Evolutionary conservation across 2,888 invertebrate species (phyloP).

Genomic region (Netelia virgata): DNA sequence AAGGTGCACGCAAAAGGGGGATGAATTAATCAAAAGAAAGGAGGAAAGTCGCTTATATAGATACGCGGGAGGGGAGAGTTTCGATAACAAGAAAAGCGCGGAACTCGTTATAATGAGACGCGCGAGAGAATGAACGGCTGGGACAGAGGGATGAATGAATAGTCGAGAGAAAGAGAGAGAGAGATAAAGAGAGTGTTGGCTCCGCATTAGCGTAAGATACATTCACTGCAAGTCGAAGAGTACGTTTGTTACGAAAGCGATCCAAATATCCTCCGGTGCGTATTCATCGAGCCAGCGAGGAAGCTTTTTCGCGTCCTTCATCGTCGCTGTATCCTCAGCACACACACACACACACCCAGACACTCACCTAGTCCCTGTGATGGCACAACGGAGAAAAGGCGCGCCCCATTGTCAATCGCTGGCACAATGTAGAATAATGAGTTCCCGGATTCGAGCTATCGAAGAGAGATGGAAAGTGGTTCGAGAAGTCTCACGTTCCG

Average conservation of each 20-base stretch:
- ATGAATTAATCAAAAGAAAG: constrained; percentile 18
- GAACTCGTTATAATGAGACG: constrained; percentile 56
- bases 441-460: constrained; percentile 71
- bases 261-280: constrained; percentile 53
- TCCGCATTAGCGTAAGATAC: neutral
- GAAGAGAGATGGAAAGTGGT: constrained; percentile 44
- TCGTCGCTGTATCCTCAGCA: constrained; percentile 7
- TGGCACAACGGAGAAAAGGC: constrained; percentile 56
- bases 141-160: constrained; percentile 12
- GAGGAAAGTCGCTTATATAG: constrained; percentile 5
- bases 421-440: constrained; percentile 76
- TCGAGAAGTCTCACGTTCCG: neutral
- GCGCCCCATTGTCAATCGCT: constrained; percentile 69
- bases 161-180: too few relatives aligned
- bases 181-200: constrained; percentile 11
- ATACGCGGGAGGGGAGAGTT: constrained; percentile 19
- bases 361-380: neutral
- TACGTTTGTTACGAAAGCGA: constrained; percentile 48
- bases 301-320: constrained; percentile 40
- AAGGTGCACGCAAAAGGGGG: neutral
- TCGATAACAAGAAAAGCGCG: constrained; percentile 22
- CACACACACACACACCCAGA: neutral
- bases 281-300: constrained; percentile 70
- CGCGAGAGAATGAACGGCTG: constrained; percentile 4
- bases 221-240: constrained; percentile 45